A percentile compares a stretch with the other conserved stretches of the same genome.
Evolutionary conservation across 2,113 vertebrate species (phyloP).

Genomic region (Xenus cinereus): DNA sequence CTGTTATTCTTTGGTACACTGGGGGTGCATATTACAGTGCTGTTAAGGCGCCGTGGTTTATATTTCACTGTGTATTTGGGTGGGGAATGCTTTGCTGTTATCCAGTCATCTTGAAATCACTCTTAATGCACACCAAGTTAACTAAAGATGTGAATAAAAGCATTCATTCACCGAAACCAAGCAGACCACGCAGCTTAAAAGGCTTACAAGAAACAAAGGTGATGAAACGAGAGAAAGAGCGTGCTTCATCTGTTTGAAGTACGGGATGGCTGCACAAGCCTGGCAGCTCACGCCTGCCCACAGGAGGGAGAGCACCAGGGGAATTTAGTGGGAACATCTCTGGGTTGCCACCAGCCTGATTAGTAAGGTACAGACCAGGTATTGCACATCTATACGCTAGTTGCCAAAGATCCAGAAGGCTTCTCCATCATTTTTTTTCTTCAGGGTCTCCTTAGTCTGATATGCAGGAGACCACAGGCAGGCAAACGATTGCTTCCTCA

Average conservation of each 20-base stretch:
- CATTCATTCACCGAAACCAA: neutral
- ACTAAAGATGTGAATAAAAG: neutral
- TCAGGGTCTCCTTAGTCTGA: neutral
- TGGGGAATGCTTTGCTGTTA: slow-evolving; percentile 24
- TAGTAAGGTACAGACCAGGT: neutral
- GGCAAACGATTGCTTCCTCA: neutral
- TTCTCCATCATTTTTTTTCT: neutral
- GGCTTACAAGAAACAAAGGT: neutral
- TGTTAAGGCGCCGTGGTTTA: neutral
- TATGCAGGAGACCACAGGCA: neutral
- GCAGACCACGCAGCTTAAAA: neutral
- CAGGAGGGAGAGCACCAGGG: neutral
- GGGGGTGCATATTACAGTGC: neutral
- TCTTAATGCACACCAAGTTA: neutral
- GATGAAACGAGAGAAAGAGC: neutral
- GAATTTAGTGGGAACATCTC: neutral
- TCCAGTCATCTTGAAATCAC: slow-evolving; percentile 23
- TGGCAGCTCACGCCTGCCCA: neutral
- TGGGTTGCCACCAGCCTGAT: neutral
- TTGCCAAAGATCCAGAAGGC: neutral
- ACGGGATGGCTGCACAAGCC: neutral
- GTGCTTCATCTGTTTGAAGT: neutral
- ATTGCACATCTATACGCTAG: neutral
- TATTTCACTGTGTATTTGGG: neutral
- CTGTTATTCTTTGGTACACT: neutral